Evolutionary conservation across 2,888 invertebrate genomes (phyloP), one percentile per base, ranked within the genome.

Genomic region (Leptopterna dolabrata): DNA sequence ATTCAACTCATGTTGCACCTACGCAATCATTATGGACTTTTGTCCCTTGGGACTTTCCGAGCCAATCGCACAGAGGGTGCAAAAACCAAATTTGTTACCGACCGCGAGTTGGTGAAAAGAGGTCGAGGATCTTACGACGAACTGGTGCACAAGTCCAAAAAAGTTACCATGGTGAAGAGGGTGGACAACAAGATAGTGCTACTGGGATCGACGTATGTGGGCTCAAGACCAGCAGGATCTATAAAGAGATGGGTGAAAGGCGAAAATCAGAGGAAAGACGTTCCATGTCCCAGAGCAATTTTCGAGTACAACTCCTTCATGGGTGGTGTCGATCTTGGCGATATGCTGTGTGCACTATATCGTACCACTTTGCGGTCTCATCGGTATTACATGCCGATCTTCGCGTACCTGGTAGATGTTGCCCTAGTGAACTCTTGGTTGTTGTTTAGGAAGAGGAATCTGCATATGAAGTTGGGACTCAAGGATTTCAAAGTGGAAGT

Each of bases 141-240:
- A 16, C 80, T 55, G 13, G 82, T 83, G 41, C 87, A 89, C 70
- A 73, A 87, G n/a, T 30, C 55, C 1, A 76, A 83, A 73, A 87
- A 85, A 70, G 27, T n/a, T n/a, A n/a, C n/a, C n/a, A n/a, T n/a
- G n/a, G n/a, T n/a, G n/a, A n/a, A n/a, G n/a, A n/a, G n/a, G n/a
- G n/a, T n/a, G n/a, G n/a, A n/a, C n/a, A n/a, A n/a, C n/a, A n/a
- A n/a, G n/a, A 89, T 1, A 63, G 87, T 45, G 87, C 80, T 43
- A 87, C 86, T 84, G 90, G 89, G 89, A 83, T 89, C 16, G 89
- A 89, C 73, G 14, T 73, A 73, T 55, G 19, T 55, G 2, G 55
- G 19, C 7, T 2, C 19, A n/a, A n/a, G 7, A 55, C 9, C 9
- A 3, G 55, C n/a, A 1, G 19, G 19, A 2, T n/a, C 7, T 2